phyloP scores from a whole-genome alignment of 2,797 vertebrate genomes.

The Neostethus bicornis region DNA sequence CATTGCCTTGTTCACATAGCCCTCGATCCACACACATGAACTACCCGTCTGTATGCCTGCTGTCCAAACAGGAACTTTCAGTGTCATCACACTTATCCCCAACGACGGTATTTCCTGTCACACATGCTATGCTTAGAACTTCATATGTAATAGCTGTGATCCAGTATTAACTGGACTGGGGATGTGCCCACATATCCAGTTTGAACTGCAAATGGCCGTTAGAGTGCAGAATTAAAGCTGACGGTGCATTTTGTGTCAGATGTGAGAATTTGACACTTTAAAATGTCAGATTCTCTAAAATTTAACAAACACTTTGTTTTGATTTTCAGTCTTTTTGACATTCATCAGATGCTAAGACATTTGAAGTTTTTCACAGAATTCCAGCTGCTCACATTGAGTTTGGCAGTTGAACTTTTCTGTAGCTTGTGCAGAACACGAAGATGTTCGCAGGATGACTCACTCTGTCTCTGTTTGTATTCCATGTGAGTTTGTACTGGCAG shows the following conservation, averaged over 20 bases:
- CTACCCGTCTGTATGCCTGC: conserved; percentile 6
- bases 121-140: conserved; percentile 19
- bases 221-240: conserved; percentile 24
- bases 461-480: conserved; percentile 15
- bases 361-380: neutral
- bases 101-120: conserved; percentile 51
- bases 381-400: neutral
- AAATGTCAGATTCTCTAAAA: conserved; percentile 49
- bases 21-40: conserved; percentile 39
- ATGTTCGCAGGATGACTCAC: conserved; percentile 14
- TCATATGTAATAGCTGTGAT: conserved; percentile 1
- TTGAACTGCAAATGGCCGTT: conserved; percentile 25
- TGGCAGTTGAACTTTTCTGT: neutral
- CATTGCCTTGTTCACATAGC: conserved; percentile 58
- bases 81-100: conserved; percentile 38
- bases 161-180: conserved; percentile 13
- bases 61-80: conserved; percentile 48
- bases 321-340: neutral
- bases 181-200: conserved; percentile 14
- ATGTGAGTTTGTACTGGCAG: conserved; percentile 14
- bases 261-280: conserved; percentile 22
- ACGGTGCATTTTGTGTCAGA: conserved; percentile 7
- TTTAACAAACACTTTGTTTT: conserved; percentile 43
- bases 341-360: conserved; percentile 8
- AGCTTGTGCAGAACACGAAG: conserved; percentile 6